Base-by-base conservation (phyloP, 2,888 invertebrate genomes). In the Polydrusus tereticollis region DNA sequence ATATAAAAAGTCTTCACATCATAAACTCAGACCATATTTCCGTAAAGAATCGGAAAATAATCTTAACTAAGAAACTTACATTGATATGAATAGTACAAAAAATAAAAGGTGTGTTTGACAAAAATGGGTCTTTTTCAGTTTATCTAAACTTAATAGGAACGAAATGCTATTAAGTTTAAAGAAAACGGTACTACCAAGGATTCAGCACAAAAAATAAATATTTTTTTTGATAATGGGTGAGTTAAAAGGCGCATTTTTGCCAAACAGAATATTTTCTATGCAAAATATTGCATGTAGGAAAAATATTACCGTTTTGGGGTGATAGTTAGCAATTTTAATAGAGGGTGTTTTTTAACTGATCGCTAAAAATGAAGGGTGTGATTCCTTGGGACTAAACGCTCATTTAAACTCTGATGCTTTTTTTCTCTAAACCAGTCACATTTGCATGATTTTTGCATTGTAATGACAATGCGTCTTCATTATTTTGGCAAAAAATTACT, bases 1-100 rank as follows among this genome's bases (percentile, higher is more conserved):
- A 68, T 68, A 68, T 58, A 67, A 67, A 64, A 67, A 59, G 59
- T 68, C 68, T 68, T 68, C 18, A 16, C n/a, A 18, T 50, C 41
- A 69, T 64, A 69, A 69, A 69, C 69, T 69, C 18, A 14, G 47
- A 36, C 29, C 1, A 14, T 5, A 20, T 14, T 29, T 33, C 16
- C 50, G 43, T 43, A 10, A 36, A 41, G n/a, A 58, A 69, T 43
- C 33, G 16, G 16, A 38, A 21, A 58, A 66, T 41, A 45, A 36
- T 47, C 36, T 21, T 21, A 45, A 45, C 33, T 50, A 63, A 50
- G 23, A 66, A 43, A 7, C 45, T 66, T 45, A 66, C n/a, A 20
- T 21, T 57, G 66, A 58, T 43, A 21, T 20, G 29, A 43, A 33
- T 45, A 45, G 58, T 47, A 58, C 29, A 33, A 45, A 57, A 55